Percentiles rank a stretch among this genome's conserved stretches.
phyloP scores from a whole-genome alignment of 1,140 invertebrate genomes.

The Cherax destructor region DNA sequence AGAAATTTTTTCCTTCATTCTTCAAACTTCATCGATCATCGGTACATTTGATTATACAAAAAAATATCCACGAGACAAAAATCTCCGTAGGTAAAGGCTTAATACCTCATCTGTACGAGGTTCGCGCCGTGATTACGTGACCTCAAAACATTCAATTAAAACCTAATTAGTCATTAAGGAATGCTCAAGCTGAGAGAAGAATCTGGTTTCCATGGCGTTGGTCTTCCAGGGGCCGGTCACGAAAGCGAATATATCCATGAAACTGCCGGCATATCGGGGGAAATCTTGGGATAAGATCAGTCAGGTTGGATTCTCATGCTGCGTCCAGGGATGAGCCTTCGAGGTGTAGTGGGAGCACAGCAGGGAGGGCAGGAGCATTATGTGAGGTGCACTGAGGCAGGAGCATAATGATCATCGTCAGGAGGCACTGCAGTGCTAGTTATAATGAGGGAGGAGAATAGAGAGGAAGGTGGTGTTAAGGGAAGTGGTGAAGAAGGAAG shows the following conservation, averaged over 20 bases:
- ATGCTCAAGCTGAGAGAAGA: background rate
- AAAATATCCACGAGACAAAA: background rate
- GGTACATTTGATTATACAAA: background rate
- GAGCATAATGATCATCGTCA: no score
- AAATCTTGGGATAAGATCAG: slow-evolving; percentile 1
- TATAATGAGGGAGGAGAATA: background rate
- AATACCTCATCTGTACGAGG: background rate
- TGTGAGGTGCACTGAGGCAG: no score
- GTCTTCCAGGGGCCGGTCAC: background rate
- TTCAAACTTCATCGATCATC: background rate
- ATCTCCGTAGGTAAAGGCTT: background rate
- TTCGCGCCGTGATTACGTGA: background rate
- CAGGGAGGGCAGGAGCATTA: background rate
- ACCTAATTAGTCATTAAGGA: slow-evolving; percentile 8
- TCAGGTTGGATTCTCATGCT: background rate
- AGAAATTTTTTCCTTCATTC: background rate
- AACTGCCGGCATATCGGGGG: background rate
- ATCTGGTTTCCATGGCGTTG: background rate
- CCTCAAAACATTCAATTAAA: slow-evolving; percentile 11
- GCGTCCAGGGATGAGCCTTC: background rate
- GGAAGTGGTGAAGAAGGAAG: no score
- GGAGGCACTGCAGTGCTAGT: no score
- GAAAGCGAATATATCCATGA: background rate
- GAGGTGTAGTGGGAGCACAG: background rate
- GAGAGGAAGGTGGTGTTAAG: no score